Base-by-base conservation (phyloP, 1,140 invertebrate genomes). In the Drosophila insularis region DNA sequence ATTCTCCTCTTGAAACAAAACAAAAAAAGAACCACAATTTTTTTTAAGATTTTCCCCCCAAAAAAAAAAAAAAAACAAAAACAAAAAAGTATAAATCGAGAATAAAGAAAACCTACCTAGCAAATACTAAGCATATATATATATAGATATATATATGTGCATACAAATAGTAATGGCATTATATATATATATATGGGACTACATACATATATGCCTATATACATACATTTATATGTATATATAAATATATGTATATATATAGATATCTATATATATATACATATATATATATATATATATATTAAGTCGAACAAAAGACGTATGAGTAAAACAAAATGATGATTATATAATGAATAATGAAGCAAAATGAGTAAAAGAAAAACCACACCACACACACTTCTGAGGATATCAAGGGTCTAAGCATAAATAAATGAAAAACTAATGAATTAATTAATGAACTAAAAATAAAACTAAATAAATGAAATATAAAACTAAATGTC, bases 391-490 rank as follows among this genome's bases (percentile, higher is more conserved):
- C 72, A 87, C 81, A 86, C 77, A 87, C 84, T 87, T 87, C 84
- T 87, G 84, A 87, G 84, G 84, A 87, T 87, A 87, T 87, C 84
- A 87, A 87, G 84, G 84, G 84, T 87, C 84, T 87, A 87, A 87
- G 84, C 89, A 87, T 87, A 87, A 87, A 87, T 87, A 87, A 87
- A 87, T 84, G 71, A 86, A 86, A 27, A 87, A 84, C 80, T 89
- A 87, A 89, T 89, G 76, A 87, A 86, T 86, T 87, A 87, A 87
- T 84, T 87, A 79, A 50, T 50, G 17, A 50, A 50, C 17, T 46
- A 46, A 46, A 50, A 72, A 74, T 55, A 82, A 79, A 84, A 85
- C 84, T 89, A 87, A 87, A 89, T 87, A 86, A 86, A 86, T 86
- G 84, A 86, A 50, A 87, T 86, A 87, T 86, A 86, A 86, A 86